Evolutionary conservation across 2,888 invertebrate species (phyloP).

Genomic region (Eurytoma californica): DNA sequence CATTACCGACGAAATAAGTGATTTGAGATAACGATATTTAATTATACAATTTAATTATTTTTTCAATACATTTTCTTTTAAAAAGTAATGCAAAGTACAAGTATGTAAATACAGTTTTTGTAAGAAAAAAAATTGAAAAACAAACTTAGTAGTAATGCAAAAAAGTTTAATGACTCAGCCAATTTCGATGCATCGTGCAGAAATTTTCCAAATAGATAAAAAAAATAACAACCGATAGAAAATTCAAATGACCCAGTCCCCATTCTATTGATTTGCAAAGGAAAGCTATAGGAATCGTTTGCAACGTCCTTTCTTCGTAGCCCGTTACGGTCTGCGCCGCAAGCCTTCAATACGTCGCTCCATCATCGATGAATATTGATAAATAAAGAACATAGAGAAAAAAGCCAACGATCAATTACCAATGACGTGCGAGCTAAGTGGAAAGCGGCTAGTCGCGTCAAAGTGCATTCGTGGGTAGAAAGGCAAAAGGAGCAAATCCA

Average conservation of each 20-base stretch:
- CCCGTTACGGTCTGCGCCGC: constrained; percentile 32
- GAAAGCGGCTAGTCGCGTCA: constrained; percentile 29
- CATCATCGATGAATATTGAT: constrained; percentile 41
- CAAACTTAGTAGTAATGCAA: no score
- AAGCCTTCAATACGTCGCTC: constrained; percentile 38
- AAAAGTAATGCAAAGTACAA: no score
- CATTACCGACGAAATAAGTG: no score
- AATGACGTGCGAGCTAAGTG: constrained; percentile 44
- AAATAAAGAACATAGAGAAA: constrained; percentile 37
- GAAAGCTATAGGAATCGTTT: constrained; percentile 11
- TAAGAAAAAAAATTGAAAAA: no score
- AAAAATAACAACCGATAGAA: no score
- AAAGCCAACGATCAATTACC: constrained; percentile 48
- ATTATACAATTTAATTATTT: no score
- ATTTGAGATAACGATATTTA: no score
- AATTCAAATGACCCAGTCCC: constrained; percentile 9
- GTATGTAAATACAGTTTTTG: no score
- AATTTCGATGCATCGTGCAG: no score
- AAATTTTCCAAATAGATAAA: no score
- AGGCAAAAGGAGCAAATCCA: constrained; percentile 15
- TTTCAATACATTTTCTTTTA: no score
- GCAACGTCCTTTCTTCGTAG: constrained; percentile 25
- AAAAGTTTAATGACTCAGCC: no score
- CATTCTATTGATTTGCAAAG: constrained; percentile 1
- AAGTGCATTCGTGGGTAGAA: constrained; percentile 33